A percentile compares a stretch with the other conserved stretches of the same genome.
phyloP scores from a whole-genome alignment of 2,113 vertebrate species.

The Coturnix japonica region DNA sequence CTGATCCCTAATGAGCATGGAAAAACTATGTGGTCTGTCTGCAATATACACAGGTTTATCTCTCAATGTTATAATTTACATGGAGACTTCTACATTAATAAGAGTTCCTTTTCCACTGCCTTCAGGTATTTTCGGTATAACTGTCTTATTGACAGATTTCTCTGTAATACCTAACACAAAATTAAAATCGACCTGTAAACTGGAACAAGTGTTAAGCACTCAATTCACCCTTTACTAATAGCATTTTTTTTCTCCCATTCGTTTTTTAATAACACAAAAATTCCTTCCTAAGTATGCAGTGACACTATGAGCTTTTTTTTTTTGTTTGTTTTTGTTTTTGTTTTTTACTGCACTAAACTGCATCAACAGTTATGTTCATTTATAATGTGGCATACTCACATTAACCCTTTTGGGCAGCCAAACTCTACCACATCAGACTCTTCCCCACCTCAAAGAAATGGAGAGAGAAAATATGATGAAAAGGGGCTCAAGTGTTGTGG shows the following conservation, averaged over 20 bases:
- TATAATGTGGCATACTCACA: background rate
- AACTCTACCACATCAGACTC: background rate
- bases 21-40: background rate
- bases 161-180: constrained; percentile 73
- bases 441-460: background rate
- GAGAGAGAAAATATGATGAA: background rate
- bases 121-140: constrained; percentile 32
- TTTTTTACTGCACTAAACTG: background rate
- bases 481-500: background rate
- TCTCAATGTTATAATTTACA: constrained; percentile 4
- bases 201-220: constrained; percentile 69
- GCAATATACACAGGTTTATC: background rate
- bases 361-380: background rate
- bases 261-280: constrained; percentile 55
- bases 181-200: constrained; percentile 77
- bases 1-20: background rate
- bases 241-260: constrained; percentile 27
- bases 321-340: too few species aligned
- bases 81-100: background rate
- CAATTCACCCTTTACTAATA: constrained; percentile 36
- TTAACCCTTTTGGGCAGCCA: background rate
- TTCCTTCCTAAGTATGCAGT: constrained; percentile 52
- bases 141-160: constrained; percentile 72
- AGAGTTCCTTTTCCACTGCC: background rate
- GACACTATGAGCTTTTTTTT: constrained; percentile 43